Evolutionary conservation across 2,888 invertebrate genomes (phyloP), one percentile per base, ranked within the genome.

Genomic region (Julus scandinavius): DNA sequence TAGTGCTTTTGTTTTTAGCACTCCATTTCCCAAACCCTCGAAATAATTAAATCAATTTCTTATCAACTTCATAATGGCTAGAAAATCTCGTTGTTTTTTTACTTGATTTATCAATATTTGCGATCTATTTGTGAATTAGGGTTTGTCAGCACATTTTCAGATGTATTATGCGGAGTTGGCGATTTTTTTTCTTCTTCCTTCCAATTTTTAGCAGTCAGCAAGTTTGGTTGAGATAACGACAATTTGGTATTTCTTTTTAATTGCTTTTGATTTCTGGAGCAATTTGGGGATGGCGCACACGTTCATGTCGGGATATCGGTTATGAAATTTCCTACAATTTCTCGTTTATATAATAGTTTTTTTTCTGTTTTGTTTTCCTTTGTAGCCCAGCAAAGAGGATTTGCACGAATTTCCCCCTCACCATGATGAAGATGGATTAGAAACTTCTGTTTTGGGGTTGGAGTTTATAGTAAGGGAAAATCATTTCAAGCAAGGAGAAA

Each of bases 401-500:
- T 72, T 72, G 63, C 20, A 72, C 63, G 63, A 72, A 72, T 72
- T 20, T 72, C 63, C 63, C 20, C 20, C 63, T 17, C 63, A 20
- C 20, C 6, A 20, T 20, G 63, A 72, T 11, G 94, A 95, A 91
- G 17, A 58, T 38, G 95, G 95, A n/a, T 93, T 97, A 89, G 96
- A 96, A 92, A 95, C 96, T 89, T 95, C 96, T 40, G 95, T 95
- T 89, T 93, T 96, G 86, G 96, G 95, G 49, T 94, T 97, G 90
- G 96, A 96, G 93, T 97, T 97, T 92, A 95, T 95, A 92, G 96
- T 96, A 90, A 95, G 95, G 91, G 94, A 94, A 90, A 95, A 95
- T 92, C 96, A 97, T 93, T 97, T 97, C 94, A 95, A 90, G 58
- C 95, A 92, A 94, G 95, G 96, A 91, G 96, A 96, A 93, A 94